A percentile compares a stretch with the other conserved stretches of the same genome.
Evolutionary conservation across 2,888 invertebrate species (phyloP).

Genomic region (Dendrolimus houi): DNA sequence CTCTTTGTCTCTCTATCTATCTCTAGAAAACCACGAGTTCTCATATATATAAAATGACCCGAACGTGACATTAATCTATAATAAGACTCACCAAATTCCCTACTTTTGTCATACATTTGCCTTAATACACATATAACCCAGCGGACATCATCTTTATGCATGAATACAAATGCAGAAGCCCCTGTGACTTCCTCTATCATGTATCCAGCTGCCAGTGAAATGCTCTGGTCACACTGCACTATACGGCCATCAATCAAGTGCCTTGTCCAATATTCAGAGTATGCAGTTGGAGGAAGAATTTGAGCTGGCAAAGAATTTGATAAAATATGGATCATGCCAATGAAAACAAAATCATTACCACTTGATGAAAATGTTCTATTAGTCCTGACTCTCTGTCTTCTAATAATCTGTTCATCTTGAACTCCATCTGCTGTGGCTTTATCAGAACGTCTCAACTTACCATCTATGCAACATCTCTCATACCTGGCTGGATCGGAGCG

Average conservation of each 20-base stretch:
- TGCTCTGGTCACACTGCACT: slow-evolving; percentile 93
- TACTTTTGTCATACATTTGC: slow-evolving; percentile 92
- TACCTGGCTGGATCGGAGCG: slow-evolving; percentile 83
- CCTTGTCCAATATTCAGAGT: slow-evolving; percentile 92
- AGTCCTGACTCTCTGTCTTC: slow-evolving; percentile 69
- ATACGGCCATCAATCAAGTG: slow-evolving; percentile 93
- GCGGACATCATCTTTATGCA: slow-evolving; percentile 92
- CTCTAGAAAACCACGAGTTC: slow-evolving; percentile 90
- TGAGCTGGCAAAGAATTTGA: slow-evolving; percentile 72
- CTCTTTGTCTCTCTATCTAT: slow-evolving; percentile 85
- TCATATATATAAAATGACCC: slow-evolving; percentile 90
- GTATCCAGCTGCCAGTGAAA: slow-evolving; percentile 91
- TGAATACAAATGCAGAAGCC: slow-evolving; percentile 91
- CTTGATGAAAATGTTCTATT: slow-evolving; percentile 71
- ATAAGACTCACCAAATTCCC: slow-evolving; percentile 90
- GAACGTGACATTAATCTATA: slow-evolving; percentile 88
- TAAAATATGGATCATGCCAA: slow-evolving; percentile 84
- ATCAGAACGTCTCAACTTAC: slow-evolving; percentile 77
- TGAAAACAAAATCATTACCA: slow-evolving; percentile 80
- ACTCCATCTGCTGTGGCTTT: slow-evolving; percentile 70
- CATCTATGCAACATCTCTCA: slow-evolving; percentile 83
- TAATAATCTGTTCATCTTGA: slow-evolving; percentile 67
- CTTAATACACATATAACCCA: slow-evolving; percentile 92
- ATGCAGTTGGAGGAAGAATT: slow-evolving; percentile 77
- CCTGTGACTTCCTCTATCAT: slow-evolving; percentile 93